Evolutionary conservation across 2,113 vertebrate species (phyloP).

Genomic region (Taurulus bubalis): DNA sequence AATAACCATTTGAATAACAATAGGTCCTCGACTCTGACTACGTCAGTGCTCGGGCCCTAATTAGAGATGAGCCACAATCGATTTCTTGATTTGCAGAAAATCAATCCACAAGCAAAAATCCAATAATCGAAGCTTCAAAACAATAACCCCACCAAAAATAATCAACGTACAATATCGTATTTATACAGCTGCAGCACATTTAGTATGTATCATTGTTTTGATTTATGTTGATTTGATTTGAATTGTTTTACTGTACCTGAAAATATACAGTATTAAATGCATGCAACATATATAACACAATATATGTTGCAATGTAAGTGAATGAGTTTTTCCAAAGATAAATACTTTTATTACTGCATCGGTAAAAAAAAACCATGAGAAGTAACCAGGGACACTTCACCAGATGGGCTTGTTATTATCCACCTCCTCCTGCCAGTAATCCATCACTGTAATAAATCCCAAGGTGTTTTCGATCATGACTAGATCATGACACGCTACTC

Average conservation of each 20-base stretch:
- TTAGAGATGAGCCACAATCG: background rate
- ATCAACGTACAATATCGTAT: background rate
- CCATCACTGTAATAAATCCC: conserved; percentile 55
- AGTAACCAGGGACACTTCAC: conserved; percentile 14
- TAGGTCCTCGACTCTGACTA: too few species aligned
- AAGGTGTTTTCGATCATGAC: conserved; percentile 48
- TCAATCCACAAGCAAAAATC: background rate
- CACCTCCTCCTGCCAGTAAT: conserved; percentile 48
- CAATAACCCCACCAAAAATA: background rate
- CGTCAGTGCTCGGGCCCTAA: too few species aligned
- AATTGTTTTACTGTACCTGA: background rate
- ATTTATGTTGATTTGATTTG: too few species aligned
- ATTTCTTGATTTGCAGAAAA: background rate
- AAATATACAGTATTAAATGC: background rate
- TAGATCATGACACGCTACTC: conserved; percentile 35
- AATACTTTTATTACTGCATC: background rate
- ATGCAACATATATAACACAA: background rate
- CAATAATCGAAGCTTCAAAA: background rate
- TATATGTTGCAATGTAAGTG: background rate
- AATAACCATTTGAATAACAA: too few species aligned
- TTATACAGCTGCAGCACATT: background rate
- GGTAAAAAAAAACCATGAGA: background rate
- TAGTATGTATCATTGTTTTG: background rate
- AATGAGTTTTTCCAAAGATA: background rate
- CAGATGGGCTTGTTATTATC: conserved; percentile 39